phyloP scores from a whole-genome alignment of 2,113 vertebrate genomes.

The Geococcyx californianus region DNA sequence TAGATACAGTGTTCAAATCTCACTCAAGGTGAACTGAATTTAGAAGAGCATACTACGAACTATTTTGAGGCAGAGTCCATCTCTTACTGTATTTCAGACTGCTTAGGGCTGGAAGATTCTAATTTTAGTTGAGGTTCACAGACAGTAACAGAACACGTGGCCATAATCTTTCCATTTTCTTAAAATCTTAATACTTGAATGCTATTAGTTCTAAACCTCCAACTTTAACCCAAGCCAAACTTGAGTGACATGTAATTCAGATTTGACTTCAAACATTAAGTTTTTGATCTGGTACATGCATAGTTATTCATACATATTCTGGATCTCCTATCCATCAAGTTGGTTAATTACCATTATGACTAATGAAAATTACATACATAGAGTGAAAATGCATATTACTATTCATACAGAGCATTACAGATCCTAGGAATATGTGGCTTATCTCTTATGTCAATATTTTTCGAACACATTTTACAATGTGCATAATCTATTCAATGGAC shows the following conservation, averaged over 20 bases:
- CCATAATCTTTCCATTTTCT: background rate
- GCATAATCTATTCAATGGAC: conserved; percentile 31
- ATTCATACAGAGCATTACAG: background rate
- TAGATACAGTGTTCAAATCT: background rate
- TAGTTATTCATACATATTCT: background rate
- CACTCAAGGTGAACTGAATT: background rate
- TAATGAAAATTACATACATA: background rate
- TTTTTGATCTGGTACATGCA: background rate
- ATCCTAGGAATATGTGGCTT: background rate
- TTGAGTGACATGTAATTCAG: background rate
- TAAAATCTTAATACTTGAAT: background rate
- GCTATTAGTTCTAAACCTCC: background rate
- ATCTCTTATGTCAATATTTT: conserved; percentile 33
- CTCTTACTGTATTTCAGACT: background rate
- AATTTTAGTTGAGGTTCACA: background rate
- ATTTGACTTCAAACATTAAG: background rate
- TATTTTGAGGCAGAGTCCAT: background rate
- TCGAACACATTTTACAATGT: conserved; percentile 21
- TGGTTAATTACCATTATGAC: background rate
- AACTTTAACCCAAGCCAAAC: background rate
- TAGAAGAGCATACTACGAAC: background rate
- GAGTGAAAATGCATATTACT: background rate
- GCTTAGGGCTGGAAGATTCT: background rate
- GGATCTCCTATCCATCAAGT: background rate
- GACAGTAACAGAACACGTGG: background rate